These are phyloP conservation scores for Eremobia ochroleuca DNA, from an alignment of 2,888 invertebrate species.

Conservation along the genomic window DNA sequence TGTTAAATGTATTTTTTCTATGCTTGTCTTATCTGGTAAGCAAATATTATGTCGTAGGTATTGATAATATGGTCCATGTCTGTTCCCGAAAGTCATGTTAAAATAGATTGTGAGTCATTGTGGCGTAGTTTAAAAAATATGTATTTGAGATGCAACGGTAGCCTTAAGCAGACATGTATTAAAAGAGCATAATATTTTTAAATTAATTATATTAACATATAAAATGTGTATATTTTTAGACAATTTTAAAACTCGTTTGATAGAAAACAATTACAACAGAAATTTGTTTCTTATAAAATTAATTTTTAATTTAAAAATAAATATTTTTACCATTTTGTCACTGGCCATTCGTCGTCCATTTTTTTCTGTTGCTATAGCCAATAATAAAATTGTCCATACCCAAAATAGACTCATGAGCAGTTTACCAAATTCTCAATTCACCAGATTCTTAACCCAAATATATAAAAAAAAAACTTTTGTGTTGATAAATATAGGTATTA, in stretches of 20 bases:
- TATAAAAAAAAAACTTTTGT: background rate
- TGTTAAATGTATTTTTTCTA: background rate
- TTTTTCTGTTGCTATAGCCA: background rate
- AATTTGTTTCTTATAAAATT: no score
- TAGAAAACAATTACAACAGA: background rate
- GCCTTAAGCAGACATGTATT: slow-evolving; percentile 31
- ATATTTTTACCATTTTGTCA: background rate
- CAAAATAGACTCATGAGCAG: no score
- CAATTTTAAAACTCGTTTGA: slow-evolving; percentile 3
- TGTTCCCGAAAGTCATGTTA: background rate
- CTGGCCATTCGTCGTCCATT: background rate
- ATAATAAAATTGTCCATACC: background rate
- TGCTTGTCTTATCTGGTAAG: background rate
- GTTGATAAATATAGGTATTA: background rate
- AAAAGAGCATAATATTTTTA: slow-evolving; percentile 26
- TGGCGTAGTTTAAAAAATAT: background rate
- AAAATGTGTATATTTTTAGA: slow-evolving; percentile 8
- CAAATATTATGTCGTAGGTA: background rate
- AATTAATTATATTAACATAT: background rate
- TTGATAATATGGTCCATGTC: background rate
- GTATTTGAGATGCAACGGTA: slow-evolving; percentile 2
- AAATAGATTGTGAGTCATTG: background rate
- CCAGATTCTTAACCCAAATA: no score
- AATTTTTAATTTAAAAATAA: background rate
- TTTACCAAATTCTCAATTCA: no score